These are phyloP conservation scores for Threskiornis aethiopicus DNA, from an alignment of 2,797 vertebrate species.

Conservation along the genomic window DNA sequence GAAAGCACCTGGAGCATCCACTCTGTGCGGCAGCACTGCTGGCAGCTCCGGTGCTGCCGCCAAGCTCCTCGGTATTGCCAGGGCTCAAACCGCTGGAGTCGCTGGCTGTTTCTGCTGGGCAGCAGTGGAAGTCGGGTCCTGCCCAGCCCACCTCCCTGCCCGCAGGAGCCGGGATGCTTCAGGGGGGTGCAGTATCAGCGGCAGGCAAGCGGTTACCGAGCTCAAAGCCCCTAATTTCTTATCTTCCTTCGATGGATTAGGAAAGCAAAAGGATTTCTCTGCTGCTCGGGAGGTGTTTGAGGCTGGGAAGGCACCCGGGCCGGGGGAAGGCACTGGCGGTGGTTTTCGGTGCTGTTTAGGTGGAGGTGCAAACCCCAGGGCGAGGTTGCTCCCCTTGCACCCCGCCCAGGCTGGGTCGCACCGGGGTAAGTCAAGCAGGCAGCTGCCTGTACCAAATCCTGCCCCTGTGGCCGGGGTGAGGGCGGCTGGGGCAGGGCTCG, in stretches of 20 bases:
- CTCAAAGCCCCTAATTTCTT: background rate
- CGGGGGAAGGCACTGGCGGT: rapidly evolving
- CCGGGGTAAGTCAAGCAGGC: rapidly evolving
- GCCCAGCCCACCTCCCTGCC: background rate
- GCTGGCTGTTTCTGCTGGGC: background rate
- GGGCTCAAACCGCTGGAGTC: background rate
- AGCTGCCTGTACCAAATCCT: background rate
- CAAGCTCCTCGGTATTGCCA: rapidly evolving
- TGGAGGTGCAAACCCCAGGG: background rate
- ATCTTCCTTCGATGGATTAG: background rate
- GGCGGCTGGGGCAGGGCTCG: background rate
- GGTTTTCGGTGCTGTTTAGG: background rate
- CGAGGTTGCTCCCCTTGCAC: background rate
- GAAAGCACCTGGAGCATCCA: background rate
- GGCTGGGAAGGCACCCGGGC: rapidly evolving
- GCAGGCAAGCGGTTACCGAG: rapidly evolving
- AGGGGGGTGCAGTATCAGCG: background rate
- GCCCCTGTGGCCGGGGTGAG: background rate
- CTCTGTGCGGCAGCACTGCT: rapidly evolving
- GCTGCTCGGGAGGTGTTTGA: rapidly evolving
- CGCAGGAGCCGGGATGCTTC: background rate
- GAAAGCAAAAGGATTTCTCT: background rate
- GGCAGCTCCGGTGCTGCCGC: rapidly evolving
- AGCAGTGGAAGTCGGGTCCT: background rate
- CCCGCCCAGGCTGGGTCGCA: background rate